Conservation (phyloP, 2,113 vertebrate genomes). For the Jaculus jaculus region DNA sequence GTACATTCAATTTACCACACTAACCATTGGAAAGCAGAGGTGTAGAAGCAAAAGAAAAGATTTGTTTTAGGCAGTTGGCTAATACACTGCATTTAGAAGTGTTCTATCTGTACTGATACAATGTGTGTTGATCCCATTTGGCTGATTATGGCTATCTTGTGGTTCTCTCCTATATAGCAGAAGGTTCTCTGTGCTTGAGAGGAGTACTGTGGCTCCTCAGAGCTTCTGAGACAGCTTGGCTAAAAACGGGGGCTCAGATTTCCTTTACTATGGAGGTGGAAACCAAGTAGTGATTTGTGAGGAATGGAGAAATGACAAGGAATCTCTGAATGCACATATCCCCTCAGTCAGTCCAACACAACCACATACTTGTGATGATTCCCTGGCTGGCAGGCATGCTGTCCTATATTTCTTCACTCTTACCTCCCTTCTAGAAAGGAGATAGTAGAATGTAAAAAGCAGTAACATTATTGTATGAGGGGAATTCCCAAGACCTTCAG, state of each 20-base stretch:
- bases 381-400: too few relatives aligned
- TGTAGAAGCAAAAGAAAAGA: background rate
- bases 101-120: background rate
- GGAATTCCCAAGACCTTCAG: too few relatives aligned
- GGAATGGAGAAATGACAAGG: rapidly evolving
- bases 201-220: background rate
- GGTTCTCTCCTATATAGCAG: background rate
- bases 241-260: rapidly evolving
- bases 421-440: background rate
- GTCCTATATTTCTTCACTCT: rapidly evolving
- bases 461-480: background rate
- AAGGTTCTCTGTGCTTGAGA: rapidly evolving
- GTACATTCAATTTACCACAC: too few relatives aligned
- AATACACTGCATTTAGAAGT: background rate
- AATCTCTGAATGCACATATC: too few relatives aligned
- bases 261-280: too few relatives aligned
- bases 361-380: rapidly evolving
- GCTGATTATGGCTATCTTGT: background rate
- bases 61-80: background rate
- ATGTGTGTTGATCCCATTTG: background rate
- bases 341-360: background rate
- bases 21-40: too few relatives aligned
- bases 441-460: background rate
- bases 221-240: too few relatives aligned
- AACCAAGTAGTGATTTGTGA: background rate